phyloP scores from a whole-genome alignment of 2,797 vertebrate genomes.

The Otus scops region DNA sequence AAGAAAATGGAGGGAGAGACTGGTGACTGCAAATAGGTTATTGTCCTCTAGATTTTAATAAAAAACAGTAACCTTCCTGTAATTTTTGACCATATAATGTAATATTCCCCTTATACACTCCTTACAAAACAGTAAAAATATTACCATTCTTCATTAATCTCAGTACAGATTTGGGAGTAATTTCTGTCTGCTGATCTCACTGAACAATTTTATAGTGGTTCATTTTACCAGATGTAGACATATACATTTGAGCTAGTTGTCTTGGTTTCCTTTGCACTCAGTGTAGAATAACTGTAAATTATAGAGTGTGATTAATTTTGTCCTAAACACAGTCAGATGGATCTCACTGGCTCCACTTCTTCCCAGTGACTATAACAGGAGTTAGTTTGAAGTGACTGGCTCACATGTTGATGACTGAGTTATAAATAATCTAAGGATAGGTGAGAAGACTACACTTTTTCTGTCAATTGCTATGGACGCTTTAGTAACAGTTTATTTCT shows the following conservation, averaged over 20 bases:
- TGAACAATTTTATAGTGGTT: not conserved
- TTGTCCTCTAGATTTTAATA: conserved; percentile 27
- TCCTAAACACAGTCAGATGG: not conserved
- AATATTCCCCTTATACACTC: not conserved
- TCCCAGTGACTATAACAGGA: not conserved
- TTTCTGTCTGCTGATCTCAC: not conserved
- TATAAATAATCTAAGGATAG: not conserved
- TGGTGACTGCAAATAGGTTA: not conserved
- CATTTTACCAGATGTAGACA: not conserved
- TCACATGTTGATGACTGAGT: not conserved
- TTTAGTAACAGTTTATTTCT: not conserved
- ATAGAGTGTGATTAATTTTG: not conserved
- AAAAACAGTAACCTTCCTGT: not conserved
- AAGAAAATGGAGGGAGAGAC: not conserved
- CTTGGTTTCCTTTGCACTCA: not conserved
- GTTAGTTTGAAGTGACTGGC: not conserved
- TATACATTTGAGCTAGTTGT: not conserved
- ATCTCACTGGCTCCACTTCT: not conserved
- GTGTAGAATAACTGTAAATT: not conserved
- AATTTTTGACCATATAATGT: not conserved
- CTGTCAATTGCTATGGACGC: not conserved
- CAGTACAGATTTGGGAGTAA: not conserved
- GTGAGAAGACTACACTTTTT: not conserved
- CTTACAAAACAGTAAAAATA: not conserved
- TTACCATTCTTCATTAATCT: not conserved